Base-by-base conservation (phyloP, 2,113 vertebrate species). In the Syngnathoides biaculeatus region DNA sequence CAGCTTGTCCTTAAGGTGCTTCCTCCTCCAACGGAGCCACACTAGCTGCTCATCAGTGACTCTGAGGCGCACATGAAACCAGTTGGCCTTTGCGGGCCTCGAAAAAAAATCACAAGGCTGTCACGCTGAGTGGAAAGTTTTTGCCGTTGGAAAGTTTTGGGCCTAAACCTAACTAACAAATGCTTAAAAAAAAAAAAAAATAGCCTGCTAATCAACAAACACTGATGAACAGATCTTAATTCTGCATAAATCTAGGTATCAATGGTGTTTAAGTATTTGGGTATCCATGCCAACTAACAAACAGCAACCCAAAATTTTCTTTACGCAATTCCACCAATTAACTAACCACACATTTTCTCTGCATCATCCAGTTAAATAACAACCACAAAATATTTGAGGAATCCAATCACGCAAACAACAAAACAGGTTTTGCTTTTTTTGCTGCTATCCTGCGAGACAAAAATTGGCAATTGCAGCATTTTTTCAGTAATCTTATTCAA, bases 1-100 rank as follows among this genome's bases (percentile, higher is more conserved):
- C 68, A 74, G 80, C 71, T 57, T 75, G 71, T 77, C 53, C 76
- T 82, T 83, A 79, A 85, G 83, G 72, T 65, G 64, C 45, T 75
- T 66, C 70, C 58, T 61, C 66, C 78, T 69, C 79, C 78, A 77
- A 55, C 73, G 81, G 58, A 75, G 64, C 53, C 63, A 22, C 43
- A 48, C 55, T 67, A 47, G 11, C 57, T 62, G 67, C 61, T 72
- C 60, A 60, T 50, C 71, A 67, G 26, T 79, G 77, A 72, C 53
- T 71, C 22, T 43, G 63, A 27, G 56, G 71, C 48, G 6, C 57
- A 27, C 26, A n/a, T n/a, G 15, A 19, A 55, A 55, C 53, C 12
- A 26, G 22, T 69, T 42, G 2, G 43, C 52, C 64, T 65, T 75
- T 27, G 67, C 14, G 52, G 30, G 58, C 38, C 57, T 79, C 68